Evolutionary conservation across 2,113 vertebrate genomes (phyloP), one percentile per base, ranked within the genome.

Genomic region (Ageneiosus marmoratus): DNA sequence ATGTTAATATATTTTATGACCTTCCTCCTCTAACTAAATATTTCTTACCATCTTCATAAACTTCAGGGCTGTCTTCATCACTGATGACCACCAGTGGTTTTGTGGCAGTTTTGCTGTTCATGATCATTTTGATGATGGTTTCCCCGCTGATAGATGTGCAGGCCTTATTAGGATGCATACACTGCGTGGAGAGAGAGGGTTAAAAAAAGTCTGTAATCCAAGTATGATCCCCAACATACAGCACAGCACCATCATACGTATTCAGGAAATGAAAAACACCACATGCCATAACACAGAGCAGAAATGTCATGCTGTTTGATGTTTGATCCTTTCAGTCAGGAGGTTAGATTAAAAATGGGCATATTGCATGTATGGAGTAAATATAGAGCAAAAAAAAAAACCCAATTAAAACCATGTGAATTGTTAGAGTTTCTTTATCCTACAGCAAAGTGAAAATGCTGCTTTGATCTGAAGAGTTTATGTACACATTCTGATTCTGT

Each of bases 121-220:
- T 94, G 94, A 95, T 95, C 96, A 99, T 96, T 29, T 87, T 88
- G 82, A 99, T 67, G 85, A 99, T 96, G 84, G 91, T 93, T 16
- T 94, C 89, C 50, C 90, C 27, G 1, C 90, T 90, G 29, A 97
- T 87, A 0, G 94, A 94, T 5, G 92, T 92, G 70, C 98, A 99
- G 77, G 92, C 91, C 89, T 96, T 94, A 2, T 94, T 90, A 0
- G 95, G 94, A 74, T 90, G 89, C 88, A 97, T 87, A 20, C 98
- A 99, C 98, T 99, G 92, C 0, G 13, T 81, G 73, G 3, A 34
- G 75, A 46, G 8, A 79, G 63, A 41, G 77, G n/a, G n/a, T n/a
- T n/a, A 56, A 32, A 65, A 37, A 51, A 13, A 27, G 51, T 29
- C 69, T 20, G 16, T 53, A 53, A 34, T 75, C 27, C 20, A 27